Base-by-base conservation (phyloP, 1,140 invertebrate genomes). In the Lasioglossum baleicum region DNA sequence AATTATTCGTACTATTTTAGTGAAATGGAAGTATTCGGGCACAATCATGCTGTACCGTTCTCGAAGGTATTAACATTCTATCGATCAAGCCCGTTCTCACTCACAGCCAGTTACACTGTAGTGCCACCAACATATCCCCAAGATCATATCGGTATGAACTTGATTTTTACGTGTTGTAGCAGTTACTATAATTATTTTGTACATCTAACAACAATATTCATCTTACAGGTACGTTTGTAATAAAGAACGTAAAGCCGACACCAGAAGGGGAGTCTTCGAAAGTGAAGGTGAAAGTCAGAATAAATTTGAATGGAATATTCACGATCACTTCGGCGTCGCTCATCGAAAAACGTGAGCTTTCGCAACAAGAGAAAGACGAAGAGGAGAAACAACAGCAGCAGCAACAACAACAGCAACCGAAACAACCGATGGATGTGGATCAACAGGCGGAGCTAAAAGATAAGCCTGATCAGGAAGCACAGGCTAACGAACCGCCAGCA, bases 51-150 rank as follows among this genome's bases (percentile, higher is more conserved):
- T 31, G 95, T 98, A 70, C 99, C 99, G 20, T 98, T 97, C 91
- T 97, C 98, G 0, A 99, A 98, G 90, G 95, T 99, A 94, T 92
- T 99, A 56, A 98, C 99, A 3, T 98, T 99, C 91, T 98, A 97
- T 90, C 95, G 97, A 81, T 96, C 96, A 81, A 97, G 96, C 90
- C 96, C 98, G 22, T 99, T 99, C 92, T 94, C 94, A 65, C 94
- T 99, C 64, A 96, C 96, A 82, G 98, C 98, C 17, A 95, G 95
- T 86, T 99, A 99, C 90, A 93, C 94, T 51, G 94, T 94, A 71
- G 93, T 94, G 83, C 94, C 96, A 80, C 96, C 96, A 51, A 94
- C 94, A 15, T 97, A 96, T 92, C 96, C 96, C 7, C 95, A 96
- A 85, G 93, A 94, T 80, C 94, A 96, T 82, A 98, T 99, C 93